A percentile compares a stretch with the other conserved stretches of the same genome.
phyloP scores from a whole-genome alignment of 2,888 invertebrate species.

The Lycocerus yunnanus region DNA sequence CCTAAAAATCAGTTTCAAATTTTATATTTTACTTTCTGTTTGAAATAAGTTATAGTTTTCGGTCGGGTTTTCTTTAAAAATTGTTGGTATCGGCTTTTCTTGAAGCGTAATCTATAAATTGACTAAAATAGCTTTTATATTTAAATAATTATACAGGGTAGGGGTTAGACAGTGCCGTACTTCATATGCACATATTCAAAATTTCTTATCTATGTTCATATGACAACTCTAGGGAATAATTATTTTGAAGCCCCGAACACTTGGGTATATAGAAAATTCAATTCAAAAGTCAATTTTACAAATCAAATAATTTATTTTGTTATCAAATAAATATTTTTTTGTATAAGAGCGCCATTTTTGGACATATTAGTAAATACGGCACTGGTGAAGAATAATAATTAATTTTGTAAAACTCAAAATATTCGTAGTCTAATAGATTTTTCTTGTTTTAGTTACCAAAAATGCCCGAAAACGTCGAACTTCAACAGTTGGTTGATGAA shows the following conservation, averaged over 20 bases:
- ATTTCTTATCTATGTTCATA: too few species aligned
- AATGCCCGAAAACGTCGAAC: slow-evolving; percentile 59
- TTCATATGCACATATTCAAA: too few species aligned
- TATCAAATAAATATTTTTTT: too few species aligned
- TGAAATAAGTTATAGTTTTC: neutral
- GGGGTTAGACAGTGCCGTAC: neutral
- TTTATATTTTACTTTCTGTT: neutral
- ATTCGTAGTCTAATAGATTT: neutral
- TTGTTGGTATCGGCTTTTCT: neutral
- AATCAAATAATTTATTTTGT: neutral
- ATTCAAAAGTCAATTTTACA: neutral
- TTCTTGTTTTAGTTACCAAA: neutral
- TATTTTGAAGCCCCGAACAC: too few species aligned
- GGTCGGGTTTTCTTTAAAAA: neutral
- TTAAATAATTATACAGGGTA: neutral
- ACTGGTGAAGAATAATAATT: neutral
- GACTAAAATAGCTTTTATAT: neutral
- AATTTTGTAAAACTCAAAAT: neutral
- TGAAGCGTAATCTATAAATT: neutral
- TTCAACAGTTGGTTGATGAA: slow-evolving; percentile 77
- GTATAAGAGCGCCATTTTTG: neutral
- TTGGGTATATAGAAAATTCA: too few species aligned
- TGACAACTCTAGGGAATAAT: too few species aligned
- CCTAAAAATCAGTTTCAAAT: neutral
- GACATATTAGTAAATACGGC: neutral